Evolutionary conservation across 1,140 invertebrate species (phyloP), one percentile per base, ranked within the genome.

Genomic region (Atta cephalotes): DNA sequence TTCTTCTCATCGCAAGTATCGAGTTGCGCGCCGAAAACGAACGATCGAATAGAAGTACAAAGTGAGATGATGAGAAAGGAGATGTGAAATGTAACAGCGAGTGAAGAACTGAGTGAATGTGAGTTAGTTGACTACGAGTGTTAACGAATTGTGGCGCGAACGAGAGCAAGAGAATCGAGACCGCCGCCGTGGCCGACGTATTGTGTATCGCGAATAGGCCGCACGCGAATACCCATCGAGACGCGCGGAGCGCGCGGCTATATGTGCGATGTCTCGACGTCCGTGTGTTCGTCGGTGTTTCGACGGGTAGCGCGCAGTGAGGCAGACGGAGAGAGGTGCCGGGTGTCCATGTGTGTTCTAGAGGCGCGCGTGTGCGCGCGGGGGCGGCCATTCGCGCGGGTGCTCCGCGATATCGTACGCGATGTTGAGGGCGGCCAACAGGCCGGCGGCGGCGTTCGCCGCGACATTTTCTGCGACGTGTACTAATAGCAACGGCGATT

Each of bases 201-300:
- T 84, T 84, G 80, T 84, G 58, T 84, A 88, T 79, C 81, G 88
- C 88, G 78, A 88, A 88, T 89, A 88, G 88, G 74, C 79, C 62
- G 62, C 58, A 51, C 51, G 87, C 35, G 62, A 25, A 74, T 56
- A 72, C 80, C 65, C 58, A 58, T 85, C 86, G 35, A 56, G 62
- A 76, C 65, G 56, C 72, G 74, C 85, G 84, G 60, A 62, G 63
- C 58, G 63, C 74, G 87, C 77, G 86, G 49, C 60, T 76, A 68
- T 70, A 86, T 53, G 87, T 60, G 74, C 77, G 58, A 72, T n/a
- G 87, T 68, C 80, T 60, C 72, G 53, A 45, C 76, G 88, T 9
- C 51, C 16, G 28, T 74, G 80, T 87, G 76, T 76, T 72, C 39
- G 80, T 78, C 53, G 45, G 74, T 74, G 70, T 62, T 70, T 85